Evolutionary conservation across 2,113 vertebrate species (phyloP).

Genomic region (Crotalus viridis): DNA sequence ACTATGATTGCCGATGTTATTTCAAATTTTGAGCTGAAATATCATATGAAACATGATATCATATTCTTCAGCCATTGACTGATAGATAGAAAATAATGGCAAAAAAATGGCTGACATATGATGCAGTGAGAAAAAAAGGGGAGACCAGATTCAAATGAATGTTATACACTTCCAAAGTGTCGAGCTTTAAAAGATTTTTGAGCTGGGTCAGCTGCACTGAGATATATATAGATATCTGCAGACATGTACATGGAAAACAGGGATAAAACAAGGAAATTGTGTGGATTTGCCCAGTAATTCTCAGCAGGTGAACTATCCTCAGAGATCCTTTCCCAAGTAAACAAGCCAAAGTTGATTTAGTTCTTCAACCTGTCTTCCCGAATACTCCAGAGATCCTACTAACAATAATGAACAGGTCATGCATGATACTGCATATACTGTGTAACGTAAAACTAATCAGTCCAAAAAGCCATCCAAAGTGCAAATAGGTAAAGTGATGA

Average conservation of each 20-base stretch:
- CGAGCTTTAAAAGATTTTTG: not conserved
- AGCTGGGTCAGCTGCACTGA: not conserved
- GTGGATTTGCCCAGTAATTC: not conserved
- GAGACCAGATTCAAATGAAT: not conserved
- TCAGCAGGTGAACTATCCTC: not conserved
- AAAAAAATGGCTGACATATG: not conserved
- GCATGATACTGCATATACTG: not conserved
- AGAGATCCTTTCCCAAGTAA: not conserved
- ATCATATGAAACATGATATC: not conserved
- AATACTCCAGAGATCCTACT: not conserved
- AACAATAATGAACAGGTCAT: not conserved
- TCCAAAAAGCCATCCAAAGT: not conserved
- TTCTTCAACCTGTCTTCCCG: not conserved
- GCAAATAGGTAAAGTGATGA: not conserved
- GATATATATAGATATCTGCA: not conserved
- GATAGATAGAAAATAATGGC: not conserved
- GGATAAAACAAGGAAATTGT: not conserved
- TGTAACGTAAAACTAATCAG: not conserved
- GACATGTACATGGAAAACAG: not conserved
- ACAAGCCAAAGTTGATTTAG: not conserved
- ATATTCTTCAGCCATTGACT: not conserved
- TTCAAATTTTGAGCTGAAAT: not conserved
- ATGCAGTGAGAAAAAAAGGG: not conserved
- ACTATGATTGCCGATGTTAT: not conserved
- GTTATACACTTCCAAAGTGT: not conserved